Percentiles rank a stretch among this genome's conserved stretches.
Evolutionary conservation across 2,113 vertebrate genomes (phyloP).

Genomic region (Leptobrachium ailaonicum): DNA sequence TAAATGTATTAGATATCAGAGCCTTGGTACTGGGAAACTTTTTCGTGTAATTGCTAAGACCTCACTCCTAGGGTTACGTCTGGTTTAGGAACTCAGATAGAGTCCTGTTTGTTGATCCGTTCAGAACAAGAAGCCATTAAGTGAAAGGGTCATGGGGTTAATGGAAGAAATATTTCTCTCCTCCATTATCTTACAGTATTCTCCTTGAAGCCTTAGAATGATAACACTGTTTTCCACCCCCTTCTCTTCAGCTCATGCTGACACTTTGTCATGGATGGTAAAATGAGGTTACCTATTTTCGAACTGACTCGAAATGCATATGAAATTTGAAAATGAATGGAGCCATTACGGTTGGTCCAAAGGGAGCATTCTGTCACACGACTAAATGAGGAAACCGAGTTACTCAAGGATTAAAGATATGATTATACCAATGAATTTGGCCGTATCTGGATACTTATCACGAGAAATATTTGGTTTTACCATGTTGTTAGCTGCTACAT

Average conservation of each 20-base stretch:
- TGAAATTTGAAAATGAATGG: conserved; percentile 4
- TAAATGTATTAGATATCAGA: conserved; percentile 46
- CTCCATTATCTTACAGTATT: conserved; percentile 61
- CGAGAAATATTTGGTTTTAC: no score
- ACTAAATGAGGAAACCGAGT: not conserved
- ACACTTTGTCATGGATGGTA: conserved; percentile 55
- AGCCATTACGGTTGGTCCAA: not conserved
- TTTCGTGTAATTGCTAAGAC: conserved; percentile 50
- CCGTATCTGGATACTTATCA: no score
- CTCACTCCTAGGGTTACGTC: conserved; percentile 51
- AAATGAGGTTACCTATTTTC: conserved; percentile 16
- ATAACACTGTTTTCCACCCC: conserved; percentile 51
- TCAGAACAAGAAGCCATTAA: conserved; percentile 65
- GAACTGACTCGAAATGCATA: not conserved
- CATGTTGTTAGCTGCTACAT: no score
- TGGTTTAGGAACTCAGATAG: conserved; percentile 52
- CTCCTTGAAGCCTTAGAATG: conserved; percentile 55
- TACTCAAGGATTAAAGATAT: no score
- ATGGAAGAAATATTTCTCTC: conserved; percentile 65
- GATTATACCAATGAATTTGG: no score
- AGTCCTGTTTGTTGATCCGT: conserved; percentile 58
- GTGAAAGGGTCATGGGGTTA: conserved; percentile 69
- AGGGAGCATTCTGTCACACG: not conserved
- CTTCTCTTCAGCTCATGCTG: conserved; percentile 49
- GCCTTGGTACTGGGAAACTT: conserved; percentile 13